Base-by-base conservation (phyloP, 2,113 vertebrate genomes). In the Phyllostomus hastatus region DNA sequence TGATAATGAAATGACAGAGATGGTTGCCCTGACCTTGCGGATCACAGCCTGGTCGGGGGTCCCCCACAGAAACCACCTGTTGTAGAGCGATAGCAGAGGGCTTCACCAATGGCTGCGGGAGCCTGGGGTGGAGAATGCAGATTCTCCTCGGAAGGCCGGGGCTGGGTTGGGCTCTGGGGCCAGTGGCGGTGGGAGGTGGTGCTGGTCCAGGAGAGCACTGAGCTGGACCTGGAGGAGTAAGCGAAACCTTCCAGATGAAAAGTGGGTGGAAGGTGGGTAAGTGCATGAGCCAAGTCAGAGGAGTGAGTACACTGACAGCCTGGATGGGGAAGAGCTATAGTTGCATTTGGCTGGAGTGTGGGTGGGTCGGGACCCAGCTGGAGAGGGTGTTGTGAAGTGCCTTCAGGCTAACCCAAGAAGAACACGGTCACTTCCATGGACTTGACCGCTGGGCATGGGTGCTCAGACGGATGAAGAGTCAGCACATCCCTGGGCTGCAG, bases 401-500 rank as follows among this genome's bases (percentile, higher is more conserved):
- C 67, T 69, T 52, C 52, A 2, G 41, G 64, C 33, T 41, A 24
- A 0, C 7, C 35, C 1, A 28, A 33, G 54, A 50, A 52, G 50
- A 76, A 5, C 3, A 0, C 28, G 50, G 50, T 52, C 50, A 52
- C 59, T 69, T 24, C 43, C 19, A 0, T 16, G 66, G 33, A 33
- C 7, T n/a, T 22, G 33, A 31, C 10, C 5, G 3, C 9, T 0
- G 14, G 88, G 20, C 20, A 9, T 9, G n/a, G 2, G 8, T 43
- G 43, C 41, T 70, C n/a, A 16, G 41, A 4, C 10, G 7, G 79
- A 5, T 31, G 10, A n/a, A 46, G 57, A 76, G 61, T 31, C 22
- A 5, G 24, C 4, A 0, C 3, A 7, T 79, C 43, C 33, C 2
- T 0, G 8, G 5, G 15, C 43, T n/a, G 19, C 1, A 38, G 66